phyloP scores from a whole-genome alignment of 37 sponge, comb jelly and placozoan genomes.

The Cliona cf. orientalis region DNA sequence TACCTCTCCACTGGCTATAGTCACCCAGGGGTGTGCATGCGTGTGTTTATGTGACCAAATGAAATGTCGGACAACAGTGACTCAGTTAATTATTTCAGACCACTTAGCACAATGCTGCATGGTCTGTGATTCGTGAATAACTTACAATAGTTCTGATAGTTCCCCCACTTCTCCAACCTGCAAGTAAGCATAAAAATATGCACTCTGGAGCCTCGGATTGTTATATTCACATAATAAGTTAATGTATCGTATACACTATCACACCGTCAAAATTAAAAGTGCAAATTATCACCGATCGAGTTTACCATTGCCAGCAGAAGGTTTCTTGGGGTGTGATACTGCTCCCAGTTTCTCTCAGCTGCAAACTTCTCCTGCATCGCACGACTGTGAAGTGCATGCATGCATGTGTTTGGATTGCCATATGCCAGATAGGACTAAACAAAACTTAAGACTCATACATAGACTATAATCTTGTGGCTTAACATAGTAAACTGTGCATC shows the following conservation, averaged over 20 bases:
- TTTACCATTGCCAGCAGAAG: constrained; percentile 67
- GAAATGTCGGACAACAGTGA: background rate
- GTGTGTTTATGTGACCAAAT: background rate
- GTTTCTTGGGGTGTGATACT: constrained; percentile 74
- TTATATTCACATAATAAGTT: background rate
- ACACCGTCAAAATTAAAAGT: background rate
- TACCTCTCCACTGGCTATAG: constrained; percentile 87
- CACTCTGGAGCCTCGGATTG: background rate
- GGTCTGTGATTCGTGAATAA: background rate
- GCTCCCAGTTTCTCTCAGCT: constrained; percentile 69
- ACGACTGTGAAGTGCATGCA: constrained; percentile 35
- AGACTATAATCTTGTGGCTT: too few relatives aligned
- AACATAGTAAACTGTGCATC: too few relatives aligned
- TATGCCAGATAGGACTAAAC: too few relatives aligned
- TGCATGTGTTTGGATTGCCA: too few relatives aligned
- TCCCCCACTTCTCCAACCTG: constrained; percentile 86
- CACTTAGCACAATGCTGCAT: background rate
- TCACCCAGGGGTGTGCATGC: too few relatives aligned
- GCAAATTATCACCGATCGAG: background rate
- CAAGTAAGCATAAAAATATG: background rate
- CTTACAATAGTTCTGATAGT: constrained; percentile 85
- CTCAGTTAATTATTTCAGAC: too few relatives aligned
- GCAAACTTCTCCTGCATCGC: constrained; percentile 58
- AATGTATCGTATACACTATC: background rate
- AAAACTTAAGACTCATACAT: too few relatives aligned